Evolutionary conservation across 2,888 invertebrate species (phyloP).

Genomic region (Orthosia gracilis): DNA sequence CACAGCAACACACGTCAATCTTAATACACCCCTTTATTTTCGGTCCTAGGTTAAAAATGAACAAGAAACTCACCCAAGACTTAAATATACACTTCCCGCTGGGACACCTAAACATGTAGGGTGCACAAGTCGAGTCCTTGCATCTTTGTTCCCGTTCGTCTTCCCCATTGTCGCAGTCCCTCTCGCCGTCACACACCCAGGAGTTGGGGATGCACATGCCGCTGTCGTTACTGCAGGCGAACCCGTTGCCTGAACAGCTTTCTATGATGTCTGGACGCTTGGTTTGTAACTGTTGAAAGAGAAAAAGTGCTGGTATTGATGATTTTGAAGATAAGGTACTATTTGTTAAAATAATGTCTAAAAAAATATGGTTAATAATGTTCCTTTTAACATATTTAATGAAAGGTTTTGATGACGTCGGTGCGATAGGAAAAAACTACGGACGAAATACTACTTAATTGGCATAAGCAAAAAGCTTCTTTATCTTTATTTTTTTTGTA

Average conservation of each 20-base stretch:
- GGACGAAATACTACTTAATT: neutral
- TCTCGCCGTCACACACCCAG: slow-evolving; percentile 95
- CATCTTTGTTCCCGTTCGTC: slow-evolving; percentile 94
- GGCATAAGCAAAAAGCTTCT: neutral
- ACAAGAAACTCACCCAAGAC: slow-evolving; percentile 87
- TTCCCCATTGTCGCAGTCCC: slow-evolving; percentile 94
- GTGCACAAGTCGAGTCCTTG: slow-evolving; percentile 92
- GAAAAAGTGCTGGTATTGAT: neutral
- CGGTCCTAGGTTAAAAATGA: neutral
- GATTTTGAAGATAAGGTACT: neutral
- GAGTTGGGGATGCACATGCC: slow-evolving; percentile 93
- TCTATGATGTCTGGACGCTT: slow-evolving; percentile 75
- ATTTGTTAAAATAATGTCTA: too few species aligned
- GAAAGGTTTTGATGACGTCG: neutral
- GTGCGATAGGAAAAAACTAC: neutral
- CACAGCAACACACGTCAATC: too few species aligned
- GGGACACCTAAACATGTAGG: slow-evolving; percentile 93
- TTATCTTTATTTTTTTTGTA: neutral
- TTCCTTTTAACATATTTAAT: neutral
- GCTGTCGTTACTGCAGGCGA: slow-evolving; percentile 80
- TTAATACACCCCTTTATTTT: too few species aligned
- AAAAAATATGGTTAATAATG: neutral
- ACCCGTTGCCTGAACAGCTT: slow-evolving; percentile 79
- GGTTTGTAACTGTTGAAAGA: slow-evolving; percentile 64
- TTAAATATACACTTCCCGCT: slow-evolving; percentile 90